These are phyloP conservation scores for Passer montanus DNA, from an alignment of 2,113 vertebrate species.

Conservation along the genomic window DNA sequence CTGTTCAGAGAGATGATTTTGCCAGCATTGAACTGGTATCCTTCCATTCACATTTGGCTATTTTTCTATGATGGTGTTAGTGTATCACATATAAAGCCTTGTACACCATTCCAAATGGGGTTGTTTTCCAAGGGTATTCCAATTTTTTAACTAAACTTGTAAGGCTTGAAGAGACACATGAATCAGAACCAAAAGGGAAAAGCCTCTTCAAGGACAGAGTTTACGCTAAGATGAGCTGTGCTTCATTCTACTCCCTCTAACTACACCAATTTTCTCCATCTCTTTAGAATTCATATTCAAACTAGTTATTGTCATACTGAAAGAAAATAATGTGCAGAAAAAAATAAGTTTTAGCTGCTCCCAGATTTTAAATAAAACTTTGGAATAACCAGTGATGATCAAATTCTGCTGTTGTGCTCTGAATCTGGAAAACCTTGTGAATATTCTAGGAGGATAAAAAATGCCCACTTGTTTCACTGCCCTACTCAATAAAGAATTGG, in stretches of 20 bases:
- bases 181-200: neutral
- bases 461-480: neutral
- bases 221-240: neutral
- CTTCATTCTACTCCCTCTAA: neutral
- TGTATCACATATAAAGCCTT: accelerated
- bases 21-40: neutral
- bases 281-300: neutral
- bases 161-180: neutral
- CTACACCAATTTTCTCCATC: neutral
- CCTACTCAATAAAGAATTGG: neutral
- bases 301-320: neutral
- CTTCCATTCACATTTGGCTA: neutral
- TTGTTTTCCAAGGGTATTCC: neutral
- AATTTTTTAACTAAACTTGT: neutral
- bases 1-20: neutral
- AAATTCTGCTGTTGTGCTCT: neutral
- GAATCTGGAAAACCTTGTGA: neutral
- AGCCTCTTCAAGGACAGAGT: neutral
- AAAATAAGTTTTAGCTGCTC: neutral
- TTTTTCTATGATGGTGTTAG: neutral
- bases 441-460: neutral
- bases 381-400: neutral
- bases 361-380: neutral
- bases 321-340: neutral
- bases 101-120: neutral